Evolutionary conservation across 2,888 invertebrate species (phyloP).

Genomic region (Coelinius sp.): DNA sequence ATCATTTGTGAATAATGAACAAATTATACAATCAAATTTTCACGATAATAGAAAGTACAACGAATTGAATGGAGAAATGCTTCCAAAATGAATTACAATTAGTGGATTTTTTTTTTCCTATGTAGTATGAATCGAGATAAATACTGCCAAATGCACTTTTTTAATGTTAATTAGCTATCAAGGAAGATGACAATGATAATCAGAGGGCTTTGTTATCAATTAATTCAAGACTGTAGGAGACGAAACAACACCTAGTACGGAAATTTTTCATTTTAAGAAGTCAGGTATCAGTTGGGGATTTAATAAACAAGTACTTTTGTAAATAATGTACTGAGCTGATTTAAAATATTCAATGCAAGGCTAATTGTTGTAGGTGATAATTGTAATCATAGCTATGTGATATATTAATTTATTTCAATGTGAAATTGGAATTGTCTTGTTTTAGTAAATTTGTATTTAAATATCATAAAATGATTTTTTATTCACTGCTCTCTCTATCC

Average conservation of each 20-base stretch:
- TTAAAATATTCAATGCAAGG: slow-evolving; percentile 33
- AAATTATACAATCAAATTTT: slow-evolving; percentile 1
- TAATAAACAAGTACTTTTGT: slow-evolving; percentile 21
- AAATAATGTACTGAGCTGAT: slow-evolving; percentile 25
- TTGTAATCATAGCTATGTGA: slow-evolving; percentile 50
- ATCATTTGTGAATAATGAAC: not conserved
- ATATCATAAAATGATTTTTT: not conserved
- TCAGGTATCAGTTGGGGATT: not conserved
- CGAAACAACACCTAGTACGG: too few species aligned
- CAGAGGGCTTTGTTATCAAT: slow-evolving; percentile 11
- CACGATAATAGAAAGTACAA: slow-evolving; percentile 13
- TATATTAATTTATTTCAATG: slow-evolving; percentile 59
- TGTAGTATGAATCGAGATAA: not conserved
- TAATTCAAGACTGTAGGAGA: not conserved
- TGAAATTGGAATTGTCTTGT: slow-evolving; percentile 47
- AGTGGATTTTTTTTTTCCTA: not conserved
- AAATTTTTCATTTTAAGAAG: not conserved
- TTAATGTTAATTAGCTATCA: not conserved
- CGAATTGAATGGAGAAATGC: not conserved
- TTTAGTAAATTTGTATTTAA: slow-evolving; percentile 27
- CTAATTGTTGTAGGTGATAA: slow-evolving; percentile 32
- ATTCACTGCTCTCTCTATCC: not conserved
- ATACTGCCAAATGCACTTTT: slow-evolving; percentile 25
- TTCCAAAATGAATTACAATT: slow-evolving; percentile 5
- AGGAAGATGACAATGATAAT: slow-evolving; percentile 2